Conservation (phyloP, 2,797 vertebrate genomes). For the Sternotherus odoratus region DNA sequence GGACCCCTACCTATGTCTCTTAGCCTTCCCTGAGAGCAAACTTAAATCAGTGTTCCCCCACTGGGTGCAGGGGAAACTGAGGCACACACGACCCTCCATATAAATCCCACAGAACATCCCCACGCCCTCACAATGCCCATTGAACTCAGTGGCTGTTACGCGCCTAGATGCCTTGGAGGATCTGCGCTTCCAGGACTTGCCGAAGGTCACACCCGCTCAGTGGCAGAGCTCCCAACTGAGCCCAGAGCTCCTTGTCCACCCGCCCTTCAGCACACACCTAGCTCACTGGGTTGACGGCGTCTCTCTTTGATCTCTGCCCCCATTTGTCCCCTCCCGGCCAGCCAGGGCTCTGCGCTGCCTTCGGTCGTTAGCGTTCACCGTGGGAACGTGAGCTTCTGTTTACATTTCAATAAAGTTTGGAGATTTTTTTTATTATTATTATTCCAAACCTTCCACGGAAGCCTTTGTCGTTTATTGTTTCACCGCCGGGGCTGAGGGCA, state of each 20-base stretch:
- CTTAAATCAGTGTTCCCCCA: background rate
- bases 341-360: background rate
- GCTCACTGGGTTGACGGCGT: background rate
- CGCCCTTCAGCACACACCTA: too few species aligned
- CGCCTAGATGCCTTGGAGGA: background rate
- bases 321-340: too few species aligned
- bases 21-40: background rate
- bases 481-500: rapidly evolving
- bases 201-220: background rate
- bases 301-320: background rate
- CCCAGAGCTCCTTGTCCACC: background rate
- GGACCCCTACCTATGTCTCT: too few species aligned
- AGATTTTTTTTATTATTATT: background rate
- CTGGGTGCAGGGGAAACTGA: background rate
- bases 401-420: slow-evolving; percentile 40
- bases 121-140: background rate
- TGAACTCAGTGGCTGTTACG: background rate
- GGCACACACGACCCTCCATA: background rate
- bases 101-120: background rate
- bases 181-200: too few species aligned
- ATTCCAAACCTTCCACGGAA: background rate
- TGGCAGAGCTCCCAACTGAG: background rate
- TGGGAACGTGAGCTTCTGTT: background rate
- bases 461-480: background rate
- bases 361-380: background rate